These are phyloP conservation scores for Gopherus flavomarginatus DNA, from an alignment of 2,113 vertebrate genomes.

Conservation along the genomic window DNA sequence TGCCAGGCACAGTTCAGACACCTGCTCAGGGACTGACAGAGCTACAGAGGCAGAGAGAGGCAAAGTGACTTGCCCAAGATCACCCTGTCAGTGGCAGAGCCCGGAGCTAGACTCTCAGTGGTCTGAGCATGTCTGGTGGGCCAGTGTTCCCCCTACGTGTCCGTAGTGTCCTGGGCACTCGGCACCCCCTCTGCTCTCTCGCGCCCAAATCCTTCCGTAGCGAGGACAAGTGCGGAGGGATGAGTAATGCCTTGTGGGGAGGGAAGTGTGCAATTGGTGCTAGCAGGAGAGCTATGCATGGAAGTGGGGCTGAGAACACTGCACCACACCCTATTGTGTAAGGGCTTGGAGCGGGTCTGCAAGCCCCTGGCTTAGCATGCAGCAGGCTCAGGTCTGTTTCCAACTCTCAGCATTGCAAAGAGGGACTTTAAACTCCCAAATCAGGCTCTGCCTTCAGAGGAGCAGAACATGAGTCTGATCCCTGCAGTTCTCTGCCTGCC, in stretches of 20 bases:
- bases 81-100: not conserved
- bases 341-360: not conserved
- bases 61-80: too few relatives aligned
- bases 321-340: not conserved
- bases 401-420: fast-evolving
- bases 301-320: not conserved
- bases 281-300: not conserved
- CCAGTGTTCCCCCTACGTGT: not conserved
- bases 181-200: not conserved
- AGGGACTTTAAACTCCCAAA: not conserved
- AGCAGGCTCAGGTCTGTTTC: fast-evolving
- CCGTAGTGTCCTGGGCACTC: not conserved
- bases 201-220: fast-evolving
- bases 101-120: not conserved
- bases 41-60: not conserved
- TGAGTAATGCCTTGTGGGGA: not conserved
- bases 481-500: not conserved
- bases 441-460: not conserved
- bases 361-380: not conserved
- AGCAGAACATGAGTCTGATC: not conserved
- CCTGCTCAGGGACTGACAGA: not conserved
- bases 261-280: not conserved
- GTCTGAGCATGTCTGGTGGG: not conserved
- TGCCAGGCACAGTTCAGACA: not conserved
- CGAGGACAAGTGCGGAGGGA: not conserved